These are phyloP conservation scores for Aporophyla nigra DNA, from an alignment of 2,888 invertebrate species.

Conservation along the genomic window DNA sequence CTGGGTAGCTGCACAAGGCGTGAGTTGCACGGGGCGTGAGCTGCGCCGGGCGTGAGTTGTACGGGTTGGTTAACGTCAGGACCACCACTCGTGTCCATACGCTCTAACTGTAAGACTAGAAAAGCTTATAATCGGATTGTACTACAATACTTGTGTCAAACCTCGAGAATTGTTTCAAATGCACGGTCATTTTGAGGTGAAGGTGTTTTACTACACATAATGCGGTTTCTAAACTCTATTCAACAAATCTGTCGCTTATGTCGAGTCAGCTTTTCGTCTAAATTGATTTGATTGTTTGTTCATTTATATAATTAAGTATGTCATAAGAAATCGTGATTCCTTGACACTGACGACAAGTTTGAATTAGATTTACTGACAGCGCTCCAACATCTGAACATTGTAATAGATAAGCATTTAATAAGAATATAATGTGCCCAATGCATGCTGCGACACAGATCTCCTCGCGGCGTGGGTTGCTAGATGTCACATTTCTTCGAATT, in stretches of 20 bases:
- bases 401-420: background rate
- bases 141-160: background rate
- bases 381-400: background rate
- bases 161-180: background rate
- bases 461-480: too few relatives aligned
- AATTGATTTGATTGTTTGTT: background rate
- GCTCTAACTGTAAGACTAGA: constrained; percentile 2
- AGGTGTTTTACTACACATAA: background rate
- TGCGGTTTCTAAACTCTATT: background rate
- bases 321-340: background rate
- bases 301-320: background rate
- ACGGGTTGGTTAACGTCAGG: constrained; percentile 27
- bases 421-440: too few relatives aligned
- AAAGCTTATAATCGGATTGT: background rate
- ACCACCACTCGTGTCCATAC: constrained; percentile 5
- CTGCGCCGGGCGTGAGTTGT: constrained; percentile 16
- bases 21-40: constrained; percentile 30
- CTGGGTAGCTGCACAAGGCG: constrained; percentile 7
- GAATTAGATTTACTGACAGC: background rate
- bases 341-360: background rate
- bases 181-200: background rate
- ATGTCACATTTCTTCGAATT: too few relatives aligned
- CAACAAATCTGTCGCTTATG: too few relatives aligned
- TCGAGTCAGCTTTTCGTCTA: background rate
- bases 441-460: too few relatives aligned